These are phyloP conservation scores for Synanthedon myopaeformis DNA, from an alignment of 2,888 invertebrate genomes.

Conservation along the genomic window DNA sequence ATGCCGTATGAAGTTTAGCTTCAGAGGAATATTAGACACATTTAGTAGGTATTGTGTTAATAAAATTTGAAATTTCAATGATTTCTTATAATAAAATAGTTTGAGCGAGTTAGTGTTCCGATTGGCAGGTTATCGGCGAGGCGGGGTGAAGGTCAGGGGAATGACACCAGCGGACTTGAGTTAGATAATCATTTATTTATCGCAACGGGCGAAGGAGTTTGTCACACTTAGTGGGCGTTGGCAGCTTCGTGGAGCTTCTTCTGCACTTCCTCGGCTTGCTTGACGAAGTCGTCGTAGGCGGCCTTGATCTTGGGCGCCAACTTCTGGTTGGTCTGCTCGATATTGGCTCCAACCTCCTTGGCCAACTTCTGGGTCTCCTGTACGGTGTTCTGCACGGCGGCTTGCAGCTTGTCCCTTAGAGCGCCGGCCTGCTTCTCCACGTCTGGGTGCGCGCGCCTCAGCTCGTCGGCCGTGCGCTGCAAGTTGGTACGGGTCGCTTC, in stretches of 20 bases:
- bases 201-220: not conserved
- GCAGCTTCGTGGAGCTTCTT: conserved; percentile 55
- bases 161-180: not conserved
- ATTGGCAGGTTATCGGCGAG: too few relatives aligned
- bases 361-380: conserved; percentile 48
- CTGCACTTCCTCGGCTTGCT: conserved; percentile 40
- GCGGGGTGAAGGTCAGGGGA: not conserved
- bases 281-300: conserved; percentile 51
- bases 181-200: not conserved
- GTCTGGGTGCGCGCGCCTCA: conserved; percentile 51
- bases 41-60: too few relatives aligned
- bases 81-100: too few relatives aligned
- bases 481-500: conserved; percentile 35
- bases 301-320: conserved; percentile 48
- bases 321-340: conserved; percentile 47
- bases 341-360: conserved; percentile 38
- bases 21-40: too few relatives aligned
- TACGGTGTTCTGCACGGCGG: conserved; percentile 35
- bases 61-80: too few relatives aligned
- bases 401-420: conserved; percentile 36
- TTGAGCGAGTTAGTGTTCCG: not conserved
- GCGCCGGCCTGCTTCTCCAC: conserved; percentile 42
- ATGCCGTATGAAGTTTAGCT: too few relatives aligned
- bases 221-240: conserved; percentile 36
- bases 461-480: conserved; percentile 36